Evolutionary conservation across 1,140 invertebrate species (phyloP).

Genomic region (Cotesia vestalis): DNA sequence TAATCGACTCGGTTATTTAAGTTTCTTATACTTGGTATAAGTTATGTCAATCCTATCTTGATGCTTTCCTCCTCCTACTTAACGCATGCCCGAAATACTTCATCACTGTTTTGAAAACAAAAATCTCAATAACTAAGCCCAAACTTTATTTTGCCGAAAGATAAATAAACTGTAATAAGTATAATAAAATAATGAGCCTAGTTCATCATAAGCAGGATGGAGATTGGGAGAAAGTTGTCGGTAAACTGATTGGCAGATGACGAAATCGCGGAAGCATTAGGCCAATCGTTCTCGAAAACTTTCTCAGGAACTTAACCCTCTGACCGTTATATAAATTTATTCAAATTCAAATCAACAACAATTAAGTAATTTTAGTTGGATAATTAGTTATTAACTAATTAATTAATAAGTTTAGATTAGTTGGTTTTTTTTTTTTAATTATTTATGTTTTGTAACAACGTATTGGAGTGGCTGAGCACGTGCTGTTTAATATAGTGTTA

Average conservation of each 20-base stretch:
- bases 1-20: conserved; percentile 20
- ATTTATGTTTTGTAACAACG: not conserved
- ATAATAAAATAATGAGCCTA: conserved; percentile 12
- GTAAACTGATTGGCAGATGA: conserved; percentile 51
- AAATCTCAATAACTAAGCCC: too few species aligned
- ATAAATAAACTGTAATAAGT: too few species aligned
- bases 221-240: conserved; percentile 56
- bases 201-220: conserved; percentile 37
- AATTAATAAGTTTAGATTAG: too few species aligned
- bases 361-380: too few species aligned
- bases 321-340: conserved; percentile 50
- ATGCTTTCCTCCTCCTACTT: not conserved
- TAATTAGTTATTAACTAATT: too few species aligned
- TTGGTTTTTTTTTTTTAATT: too few species aligned
- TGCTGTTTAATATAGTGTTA: conserved; percentile 5
- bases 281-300: conserved; percentile 51
- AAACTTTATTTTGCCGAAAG: too few species aligned
- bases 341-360: not conserved
- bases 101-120: too few species aligned
- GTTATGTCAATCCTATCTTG: conserved; percentile 8
- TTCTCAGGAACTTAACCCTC: conserved; percentile 53
- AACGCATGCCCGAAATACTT: too few species aligned
- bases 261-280: conserved; percentile 53
- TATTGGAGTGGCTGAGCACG: not conserved
- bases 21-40: conserved; percentile 3